Percentiles rank a stretch among this genome's conserved stretches.
Evolutionary conservation across 2,113 vertebrate genomes (phyloP).

Genomic region (Platysternon megacephalum): DNA sequence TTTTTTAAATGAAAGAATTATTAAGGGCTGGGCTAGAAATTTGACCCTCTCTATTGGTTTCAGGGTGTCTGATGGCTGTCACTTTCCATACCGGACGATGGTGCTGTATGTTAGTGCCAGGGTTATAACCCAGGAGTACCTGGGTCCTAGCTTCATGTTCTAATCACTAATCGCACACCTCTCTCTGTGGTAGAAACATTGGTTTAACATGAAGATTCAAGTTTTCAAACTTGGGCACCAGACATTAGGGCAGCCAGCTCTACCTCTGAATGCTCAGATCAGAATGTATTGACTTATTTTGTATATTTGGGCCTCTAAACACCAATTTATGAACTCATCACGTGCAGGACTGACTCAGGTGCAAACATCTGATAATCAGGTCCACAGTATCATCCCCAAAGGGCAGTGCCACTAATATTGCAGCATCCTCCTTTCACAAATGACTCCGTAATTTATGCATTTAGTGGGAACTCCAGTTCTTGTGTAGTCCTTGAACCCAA

Average conservation of each 20-base stretch:
- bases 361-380: neutral
- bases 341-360: neutral
- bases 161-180: neutral
- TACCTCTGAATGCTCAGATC: rapidly evolving
- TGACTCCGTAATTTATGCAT: neutral
- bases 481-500: neutral
- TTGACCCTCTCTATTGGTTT: neutral
- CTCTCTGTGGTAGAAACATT: neutral
- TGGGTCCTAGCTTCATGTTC: neutral
- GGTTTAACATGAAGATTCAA: neutral
- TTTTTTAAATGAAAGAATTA: neutral
- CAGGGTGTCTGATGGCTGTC: neutral
- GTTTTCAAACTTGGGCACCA: neutral
- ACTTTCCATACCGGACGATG: neutral
- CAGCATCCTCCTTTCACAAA: neutral
- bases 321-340: neutral
- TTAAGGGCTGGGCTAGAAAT: neutral
- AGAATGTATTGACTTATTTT: neutral
- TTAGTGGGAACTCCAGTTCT: neutral
- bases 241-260: neutral
- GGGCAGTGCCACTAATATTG: rapidly evolving
- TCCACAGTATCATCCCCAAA: neutral
- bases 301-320: neutral
- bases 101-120: neutral
- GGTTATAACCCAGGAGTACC: rapidly evolving